These are phyloP conservation scores for Distichodus sexfasciatus DNA, from an alignment of 2,797 vertebrate genomes.

Conservation along the genomic window DNA sequence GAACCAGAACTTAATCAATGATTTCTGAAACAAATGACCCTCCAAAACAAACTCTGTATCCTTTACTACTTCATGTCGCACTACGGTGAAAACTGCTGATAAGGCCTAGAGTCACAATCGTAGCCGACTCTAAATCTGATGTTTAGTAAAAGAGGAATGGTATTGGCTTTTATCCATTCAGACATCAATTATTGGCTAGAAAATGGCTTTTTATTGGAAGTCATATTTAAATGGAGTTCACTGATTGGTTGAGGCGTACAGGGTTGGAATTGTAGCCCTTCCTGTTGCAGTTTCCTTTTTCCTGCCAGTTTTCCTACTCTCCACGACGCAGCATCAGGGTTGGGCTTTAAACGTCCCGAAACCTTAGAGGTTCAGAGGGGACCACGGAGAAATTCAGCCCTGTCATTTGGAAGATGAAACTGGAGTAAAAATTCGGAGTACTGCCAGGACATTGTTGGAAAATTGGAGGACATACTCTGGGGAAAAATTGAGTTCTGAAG, in stretches of 20 bases:
- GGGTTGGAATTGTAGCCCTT: slow-evolving; percentile 33
- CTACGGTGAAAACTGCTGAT: too few species aligned
- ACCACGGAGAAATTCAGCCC: slow-evolving; percentile 9
- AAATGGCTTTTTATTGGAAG: slow-evolving; percentile 36
- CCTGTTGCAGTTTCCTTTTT: slow-evolving; percentile 51
- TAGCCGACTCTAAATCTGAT: too few species aligned
- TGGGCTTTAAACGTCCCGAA: slow-evolving; percentile 44
- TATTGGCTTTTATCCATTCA: slow-evolving; percentile 7
- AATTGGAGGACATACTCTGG: neutral
- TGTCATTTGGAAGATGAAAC: neutral
- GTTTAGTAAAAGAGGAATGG: neutral
- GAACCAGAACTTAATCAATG: too few species aligned
- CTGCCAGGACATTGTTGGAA: neutral
- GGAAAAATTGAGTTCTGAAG: neutral
- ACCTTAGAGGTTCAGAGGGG: slow-evolving; percentile 22
- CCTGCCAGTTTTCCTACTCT: slow-evolving; percentile 45
- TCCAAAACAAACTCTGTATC: too few species aligned
- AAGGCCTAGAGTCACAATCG: too few species aligned
- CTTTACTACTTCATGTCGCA: too few species aligned
- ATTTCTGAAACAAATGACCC: too few species aligned
- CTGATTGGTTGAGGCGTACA: slow-evolving; percentile 36
- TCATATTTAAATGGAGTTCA: neutral
- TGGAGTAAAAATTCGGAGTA: slow-evolving; percentile 22
- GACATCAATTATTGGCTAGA: slow-evolving; percentile 2
- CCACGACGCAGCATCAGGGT: slow-evolving; percentile 41